A percentile compares a stretch with the other conserved stretches of the same genome.
phyloP scores from a whole-genome alignment of 2,888 invertebrate species.

The Fabriciana adippe region DNA sequence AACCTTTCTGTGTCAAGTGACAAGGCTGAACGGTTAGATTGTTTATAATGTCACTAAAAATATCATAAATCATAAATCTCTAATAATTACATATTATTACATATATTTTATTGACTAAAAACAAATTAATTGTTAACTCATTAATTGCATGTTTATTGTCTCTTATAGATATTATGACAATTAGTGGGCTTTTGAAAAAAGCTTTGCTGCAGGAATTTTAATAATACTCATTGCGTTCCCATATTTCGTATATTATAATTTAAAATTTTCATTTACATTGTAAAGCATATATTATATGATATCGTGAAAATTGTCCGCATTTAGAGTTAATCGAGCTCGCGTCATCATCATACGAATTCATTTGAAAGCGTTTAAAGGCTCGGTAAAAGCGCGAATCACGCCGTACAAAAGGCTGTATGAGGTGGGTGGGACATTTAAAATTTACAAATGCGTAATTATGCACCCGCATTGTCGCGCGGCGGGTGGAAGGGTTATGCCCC shows the following conservation, averaged over 20 bases:
- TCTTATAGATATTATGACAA: neutral
- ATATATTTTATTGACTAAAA: neutral
- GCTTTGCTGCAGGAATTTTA: neutral
- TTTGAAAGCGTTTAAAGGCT: conserved; percentile 68
- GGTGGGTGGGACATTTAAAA: conserved; percentile 80
- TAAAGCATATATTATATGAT: conserved; percentile 36
- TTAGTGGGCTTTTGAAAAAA: neutral
- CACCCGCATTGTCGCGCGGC: conserved; percentile 79
- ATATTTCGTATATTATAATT: conserved; percentile 7
- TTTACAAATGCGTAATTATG: conserved; percentile 83
- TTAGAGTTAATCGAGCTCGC: conserved; percentile 66
- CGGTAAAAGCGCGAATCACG: conserved; percentile 77
- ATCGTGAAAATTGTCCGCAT: conserved; percentile 63
- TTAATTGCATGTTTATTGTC: neutral
- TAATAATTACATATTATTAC: neutral
- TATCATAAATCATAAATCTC: neutral
- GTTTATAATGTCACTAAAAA: conserved; percentile 21
- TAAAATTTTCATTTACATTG: conserved; percentile 22
- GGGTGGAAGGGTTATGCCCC: conserved; percentile 67
- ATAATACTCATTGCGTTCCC: neutral
- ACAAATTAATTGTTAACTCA: neutral
- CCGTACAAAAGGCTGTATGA: conserved; percentile 78
- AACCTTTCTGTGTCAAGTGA: conserved; percentile 71
- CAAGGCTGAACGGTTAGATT: conserved; percentile 33
- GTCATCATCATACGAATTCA: conserved; percentile 71